These are phyloP conservation scores for Lamprologus tigripictilis DNA, from an alignment of 2,113 vertebrate genomes.

Conservation along the genomic window DNA sequence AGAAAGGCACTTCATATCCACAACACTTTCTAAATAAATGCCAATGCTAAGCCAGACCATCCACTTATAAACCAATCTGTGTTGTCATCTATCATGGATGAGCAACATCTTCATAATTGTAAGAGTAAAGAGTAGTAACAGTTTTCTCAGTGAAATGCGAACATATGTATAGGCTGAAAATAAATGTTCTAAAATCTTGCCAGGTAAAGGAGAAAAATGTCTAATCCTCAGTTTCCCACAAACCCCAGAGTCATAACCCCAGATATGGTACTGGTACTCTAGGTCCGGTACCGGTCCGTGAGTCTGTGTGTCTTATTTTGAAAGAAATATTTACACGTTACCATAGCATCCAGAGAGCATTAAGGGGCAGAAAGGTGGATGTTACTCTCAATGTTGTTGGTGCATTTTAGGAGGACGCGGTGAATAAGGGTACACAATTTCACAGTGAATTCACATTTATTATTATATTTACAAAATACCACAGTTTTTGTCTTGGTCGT, in stretches of 20 bases:
- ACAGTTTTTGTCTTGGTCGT: background rate
- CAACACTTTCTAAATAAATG: background rate
- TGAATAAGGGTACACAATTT: background rate
- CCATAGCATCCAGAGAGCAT: background rate
- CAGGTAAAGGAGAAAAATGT: background rate
- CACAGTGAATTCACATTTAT: background rate
- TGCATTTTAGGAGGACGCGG: background rate
- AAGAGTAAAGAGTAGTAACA: background rate
- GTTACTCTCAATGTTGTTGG: background rate
- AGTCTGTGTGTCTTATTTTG: background rate
- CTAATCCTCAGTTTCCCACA: background rate
- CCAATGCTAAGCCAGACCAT: background rate
- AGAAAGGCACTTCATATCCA: background rate
- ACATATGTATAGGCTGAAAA: background rate
- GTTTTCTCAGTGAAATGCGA: background rate
- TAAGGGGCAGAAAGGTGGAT: background rate
- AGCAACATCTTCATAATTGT: background rate
- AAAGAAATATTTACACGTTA: background rate
- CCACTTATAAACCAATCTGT: background rate
- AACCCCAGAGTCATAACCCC: background rate
- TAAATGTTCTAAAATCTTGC: background rate
- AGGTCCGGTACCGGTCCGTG: background rate
- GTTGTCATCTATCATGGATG: background rate
- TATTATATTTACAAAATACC: background rate
- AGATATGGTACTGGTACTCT: background rate